Base-by-base conservation (phyloP, 92 coral and sea anemone genomes). In the Palythoa grandis region DNA sequence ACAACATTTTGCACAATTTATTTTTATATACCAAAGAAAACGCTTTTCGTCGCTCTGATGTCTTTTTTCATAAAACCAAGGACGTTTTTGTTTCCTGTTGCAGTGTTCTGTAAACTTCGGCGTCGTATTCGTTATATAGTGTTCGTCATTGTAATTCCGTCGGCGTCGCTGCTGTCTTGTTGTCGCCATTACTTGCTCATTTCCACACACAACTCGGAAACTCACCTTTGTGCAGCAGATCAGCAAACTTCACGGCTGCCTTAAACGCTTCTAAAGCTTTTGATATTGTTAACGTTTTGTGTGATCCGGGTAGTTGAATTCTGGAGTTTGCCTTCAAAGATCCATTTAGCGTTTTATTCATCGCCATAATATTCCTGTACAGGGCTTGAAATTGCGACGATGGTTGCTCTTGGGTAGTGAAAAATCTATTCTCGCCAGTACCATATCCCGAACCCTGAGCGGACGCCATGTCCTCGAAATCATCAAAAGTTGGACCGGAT, bases 201-300 rank as follows among this genome's bases (percentile, higher is more conserved):
- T 74, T 52, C 35, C 79, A 38, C 5, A 58, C 40, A 11, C 8
- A 14, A 3, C 57, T 57, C 12, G 2, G 35, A 7, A 17, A 61
- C 83, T 61, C 72, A 78, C 83, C 83, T 47, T 78, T 78, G 72
- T 78, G 83, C 72, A 78, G 72, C 17, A 78, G 56, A 58, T 78
- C 83, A 78, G 83, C 83, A 58, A 78, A 60, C 54, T 61, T 60
- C 19, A 78, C 50, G 15, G 83, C 83, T 22, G 83, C 7, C 54
- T 78, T 78, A 22, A 61, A 61, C 29, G 58, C 72, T 29, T 68
- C 35, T 48, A 78, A 40, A 7, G 38, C 83, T 15, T 78, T 78
- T 43, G 71, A 48, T 58, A 78, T 53, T 10, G 83, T 78, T 47
- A 78, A 20, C n/a, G 35, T 61, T 65, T 58, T 78, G 24, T 68